Evolutionary conservation across 2,888 invertebrate genomes (phyloP).

Genomic region (Apodemia mormo): DNA sequence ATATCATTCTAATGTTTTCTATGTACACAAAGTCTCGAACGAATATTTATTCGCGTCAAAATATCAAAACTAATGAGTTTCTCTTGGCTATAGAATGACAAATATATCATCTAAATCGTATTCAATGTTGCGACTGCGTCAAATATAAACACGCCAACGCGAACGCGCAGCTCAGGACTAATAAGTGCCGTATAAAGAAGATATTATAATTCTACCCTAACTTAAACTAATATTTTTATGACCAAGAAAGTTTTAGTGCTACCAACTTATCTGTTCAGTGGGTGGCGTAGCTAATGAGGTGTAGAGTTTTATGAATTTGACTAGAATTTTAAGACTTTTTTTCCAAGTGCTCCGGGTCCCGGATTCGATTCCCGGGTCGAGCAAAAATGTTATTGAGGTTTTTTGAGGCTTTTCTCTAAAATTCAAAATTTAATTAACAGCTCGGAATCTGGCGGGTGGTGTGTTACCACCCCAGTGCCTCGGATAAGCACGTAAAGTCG

Average conservation of each 20-base stretch:
- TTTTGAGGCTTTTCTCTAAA: too few relatives aligned
- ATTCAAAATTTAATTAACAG: too few relatives aligned
- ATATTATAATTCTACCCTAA: not conserved
- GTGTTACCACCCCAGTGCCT: too few relatives aligned
- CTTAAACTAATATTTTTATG: not conserved
- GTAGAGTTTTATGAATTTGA: too few relatives aligned
- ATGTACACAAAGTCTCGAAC: conserved; percentile 17
- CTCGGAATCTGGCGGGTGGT: too few relatives aligned
- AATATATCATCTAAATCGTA: conserved; percentile 20
- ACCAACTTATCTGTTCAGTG: too few relatives aligned
- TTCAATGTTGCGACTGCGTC: conserved; percentile 25
- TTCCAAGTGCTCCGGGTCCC: too few relatives aligned
- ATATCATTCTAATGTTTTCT: conserved; percentile 40
- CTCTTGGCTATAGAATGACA: not conserved
- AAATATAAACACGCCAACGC: conserved; percentile 17
- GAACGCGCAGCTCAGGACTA: not conserved
- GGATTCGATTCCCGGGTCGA: too few relatives aligned
- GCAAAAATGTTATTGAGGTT: too few relatives aligned
- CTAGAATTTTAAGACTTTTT: too few relatives aligned
- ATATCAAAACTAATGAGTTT: conserved; percentile 10
- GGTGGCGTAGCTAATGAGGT: too few relatives aligned
- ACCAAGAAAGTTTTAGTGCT: not conserved
- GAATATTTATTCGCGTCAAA: conserved; percentile 8
- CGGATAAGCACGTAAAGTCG: too few relatives aligned
- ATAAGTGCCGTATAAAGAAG: not conserved